Evolutionary conservation across 1,140 invertebrate genomes (phyloP).

Genomic region (Muscidifurax raptorellus): DNA sequence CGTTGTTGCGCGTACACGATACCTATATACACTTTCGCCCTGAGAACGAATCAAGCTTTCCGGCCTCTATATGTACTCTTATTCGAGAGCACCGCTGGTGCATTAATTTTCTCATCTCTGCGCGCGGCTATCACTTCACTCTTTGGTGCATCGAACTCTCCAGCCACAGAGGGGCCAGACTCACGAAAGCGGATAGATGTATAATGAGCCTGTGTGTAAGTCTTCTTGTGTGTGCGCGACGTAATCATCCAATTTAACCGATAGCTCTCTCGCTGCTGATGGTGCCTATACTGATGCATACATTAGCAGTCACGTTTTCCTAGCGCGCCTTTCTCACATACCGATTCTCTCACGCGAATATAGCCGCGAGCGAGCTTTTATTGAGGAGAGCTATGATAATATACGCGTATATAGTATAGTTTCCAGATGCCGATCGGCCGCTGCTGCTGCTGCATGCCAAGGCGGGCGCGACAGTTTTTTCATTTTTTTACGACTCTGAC

Average conservation of each 20-base stretch:
- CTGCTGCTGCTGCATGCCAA: background rate
- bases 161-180: background rate
- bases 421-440: background rate
- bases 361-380: background rate
- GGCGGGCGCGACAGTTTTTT: background rate
- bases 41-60: slow-evolving; percentile 42
- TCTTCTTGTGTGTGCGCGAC: background rate
- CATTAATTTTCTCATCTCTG: slow-evolving; percentile 33
- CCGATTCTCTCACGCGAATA: background rate
- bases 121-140: background rate
- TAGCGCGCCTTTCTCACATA: background rate
- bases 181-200: slow-evolving; percentile 1
- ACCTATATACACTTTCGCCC: slow-evolving; percentile 7
- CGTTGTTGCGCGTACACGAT: background rate
- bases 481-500: background rate
- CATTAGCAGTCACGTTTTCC: background rate
- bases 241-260: slow-evolving; percentile 41
- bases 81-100: background rate
- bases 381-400: background rate
- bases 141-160: slow-evolving; percentile 39
- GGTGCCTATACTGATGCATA: background rate
- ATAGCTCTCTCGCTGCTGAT: background rate
- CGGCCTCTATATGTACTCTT: background rate
- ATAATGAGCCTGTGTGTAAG: slow-evolving; percentile 25
- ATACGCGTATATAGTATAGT: no score